phyloP scores from a whole-genome alignment of 2,797 vertebrate genomes.

The Thaleichthys pacificus region DNA sequence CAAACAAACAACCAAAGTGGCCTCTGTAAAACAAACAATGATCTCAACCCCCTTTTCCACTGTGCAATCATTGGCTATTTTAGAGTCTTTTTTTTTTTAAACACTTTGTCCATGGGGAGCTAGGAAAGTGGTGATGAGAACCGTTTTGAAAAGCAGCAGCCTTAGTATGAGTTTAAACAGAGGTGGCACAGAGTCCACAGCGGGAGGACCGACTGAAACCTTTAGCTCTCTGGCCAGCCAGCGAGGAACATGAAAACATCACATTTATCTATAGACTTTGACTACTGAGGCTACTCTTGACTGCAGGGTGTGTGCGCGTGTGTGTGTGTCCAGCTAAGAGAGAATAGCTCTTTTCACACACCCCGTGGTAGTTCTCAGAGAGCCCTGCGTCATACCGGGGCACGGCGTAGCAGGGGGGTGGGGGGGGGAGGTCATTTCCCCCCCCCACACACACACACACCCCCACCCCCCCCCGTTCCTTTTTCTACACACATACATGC shows the following conservation, averaged over 20 bases:
- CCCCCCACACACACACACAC: not conserved
- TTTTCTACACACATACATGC: conserved; percentile 22
- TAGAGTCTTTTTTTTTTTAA: conserved; percentile 38
- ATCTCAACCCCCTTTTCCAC: conserved; percentile 37
- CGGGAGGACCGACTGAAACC: conserved; percentile 60
- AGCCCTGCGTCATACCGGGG: conserved; percentile 68
- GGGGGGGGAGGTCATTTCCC: not conserved
- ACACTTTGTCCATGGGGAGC: conserved; percentile 46
- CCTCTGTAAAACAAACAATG: conserved; percentile 41
- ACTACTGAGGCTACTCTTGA: conserved; percentile 42
- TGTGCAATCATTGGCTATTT: conserved; percentile 54
- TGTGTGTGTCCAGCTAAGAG: conserved; percentile 29
- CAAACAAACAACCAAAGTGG: conserved; percentile 40
- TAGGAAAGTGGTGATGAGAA: conserved; percentile 52
- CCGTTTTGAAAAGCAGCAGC: conserved; percentile 61
- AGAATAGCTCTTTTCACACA: conserved; percentile 34
- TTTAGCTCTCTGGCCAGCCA: conserved; percentile 83
- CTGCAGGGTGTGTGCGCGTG: conserved; percentile 24
- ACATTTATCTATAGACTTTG: conserved; percentile 62
- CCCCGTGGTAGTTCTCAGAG: conserved; percentile 67
- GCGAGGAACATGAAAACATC: conserved; percentile 71
- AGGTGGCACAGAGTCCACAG: conserved; percentile 63
- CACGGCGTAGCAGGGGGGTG: not conserved
- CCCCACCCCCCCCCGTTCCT: conserved; percentile 19
- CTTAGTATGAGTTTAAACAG: conserved; percentile 59